These are phyloP conservation scores for Channa maculata DNA, from an alignment of 2,113 vertebrate genomes.

Conservation along the genomic window DNA sequence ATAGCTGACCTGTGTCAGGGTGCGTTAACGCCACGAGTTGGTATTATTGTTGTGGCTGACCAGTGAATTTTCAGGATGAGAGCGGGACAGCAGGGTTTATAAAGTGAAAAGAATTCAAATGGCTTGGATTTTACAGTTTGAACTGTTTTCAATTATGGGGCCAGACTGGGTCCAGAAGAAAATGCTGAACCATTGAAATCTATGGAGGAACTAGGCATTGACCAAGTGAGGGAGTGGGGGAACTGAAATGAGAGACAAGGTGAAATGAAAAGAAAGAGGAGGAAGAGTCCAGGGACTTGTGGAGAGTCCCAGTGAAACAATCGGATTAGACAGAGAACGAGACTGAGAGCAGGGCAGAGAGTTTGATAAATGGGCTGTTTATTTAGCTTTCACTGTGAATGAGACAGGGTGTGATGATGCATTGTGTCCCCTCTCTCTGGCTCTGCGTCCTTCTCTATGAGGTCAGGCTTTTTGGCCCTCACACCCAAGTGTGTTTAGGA, in stretches of 20 bases:
- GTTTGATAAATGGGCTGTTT: slow-evolving; percentile 70
- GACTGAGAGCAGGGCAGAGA: slow-evolving; percentile 21
- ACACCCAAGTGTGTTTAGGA: slow-evolving; percentile 13
- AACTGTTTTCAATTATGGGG: slow-evolving; percentile 79
- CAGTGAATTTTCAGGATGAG: slow-evolving; percentile 54
- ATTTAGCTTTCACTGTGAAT: slow-evolving; percentile 63
- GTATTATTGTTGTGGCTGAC: no score
- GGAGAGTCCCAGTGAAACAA: slow-evolving; percentile 65
- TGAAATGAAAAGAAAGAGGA: slow-evolving; percentile 54
- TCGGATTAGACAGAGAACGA: slow-evolving; percentile 56
- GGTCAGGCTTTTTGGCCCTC: slow-evolving; percentile 39
- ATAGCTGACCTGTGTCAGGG: no score
- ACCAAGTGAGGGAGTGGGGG: slow-evolving; percentile 6
- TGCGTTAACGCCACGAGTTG: no score
- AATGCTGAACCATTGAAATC: slow-evolving; percentile 73
- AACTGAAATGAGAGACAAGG: slow-evolving; percentile 40
- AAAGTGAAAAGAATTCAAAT: slow-evolving; percentile 68
- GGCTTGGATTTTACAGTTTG: slow-evolving; percentile 77
- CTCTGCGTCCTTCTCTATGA: slow-evolving; percentile 21
- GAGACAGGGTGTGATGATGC: slow-evolving; percentile 58
- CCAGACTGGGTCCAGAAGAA: slow-evolving; percentile 43
- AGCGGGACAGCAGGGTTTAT: slow-evolving; percentile 41
- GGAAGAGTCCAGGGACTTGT: slow-evolving; percentile 45
- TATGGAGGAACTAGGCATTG: slow-evolving; percentile 48
- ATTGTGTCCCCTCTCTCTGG: slow-evolving; percentile 15